These are phyloP conservation scores for Xiphophorus couchianus DNA, from an alignment of 2,113 vertebrate genomes.

Conservation along the genomic window DNA sequence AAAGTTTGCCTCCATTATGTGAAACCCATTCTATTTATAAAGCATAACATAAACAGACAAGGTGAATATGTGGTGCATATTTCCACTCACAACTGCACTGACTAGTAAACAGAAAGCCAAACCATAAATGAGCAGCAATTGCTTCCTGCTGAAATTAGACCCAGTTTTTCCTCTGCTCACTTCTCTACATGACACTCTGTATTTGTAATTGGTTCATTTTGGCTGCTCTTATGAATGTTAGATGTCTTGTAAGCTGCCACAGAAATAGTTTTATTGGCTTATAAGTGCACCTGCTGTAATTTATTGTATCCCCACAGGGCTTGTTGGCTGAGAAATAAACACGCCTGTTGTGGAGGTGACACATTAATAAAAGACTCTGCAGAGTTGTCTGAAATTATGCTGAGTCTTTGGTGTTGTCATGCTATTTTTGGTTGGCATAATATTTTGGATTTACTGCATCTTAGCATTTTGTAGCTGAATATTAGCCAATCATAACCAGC, in stretches of 20 bases:
- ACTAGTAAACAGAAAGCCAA: not conserved
- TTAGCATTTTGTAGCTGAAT: not conserved
- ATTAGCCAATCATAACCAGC: not conserved
- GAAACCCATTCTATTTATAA: not conserved
- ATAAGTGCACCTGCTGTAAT: not conserved
- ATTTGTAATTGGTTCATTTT: not conserved
- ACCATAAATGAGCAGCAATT: not conserved
- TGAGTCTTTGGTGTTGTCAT: not conserved
- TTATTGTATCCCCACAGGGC: not conserved
- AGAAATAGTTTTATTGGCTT: conserved; percentile 2
- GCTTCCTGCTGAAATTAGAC: not conserved
- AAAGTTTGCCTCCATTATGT: not conserved
- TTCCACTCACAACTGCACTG: not conserved
- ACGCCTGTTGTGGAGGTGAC: not conserved
- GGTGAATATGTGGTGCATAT: not conserved
- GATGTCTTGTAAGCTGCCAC: not conserved
- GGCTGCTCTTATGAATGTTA: not conserved
- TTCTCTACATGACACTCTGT: not conserved
- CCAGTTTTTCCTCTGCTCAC: not conserved
- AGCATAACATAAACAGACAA: not conserved
- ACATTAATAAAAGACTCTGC: not conserved
- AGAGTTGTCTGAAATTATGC: not conserved
- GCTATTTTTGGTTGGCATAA: not conserved
- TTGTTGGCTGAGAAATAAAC: not conserved
- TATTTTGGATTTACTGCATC: not conserved